Evolutionary conservation across 2,113 vertebrate genomes (phyloP), one percentile per base, ranked within the genome.

Genomic region (Chitala chitala): DNA sequence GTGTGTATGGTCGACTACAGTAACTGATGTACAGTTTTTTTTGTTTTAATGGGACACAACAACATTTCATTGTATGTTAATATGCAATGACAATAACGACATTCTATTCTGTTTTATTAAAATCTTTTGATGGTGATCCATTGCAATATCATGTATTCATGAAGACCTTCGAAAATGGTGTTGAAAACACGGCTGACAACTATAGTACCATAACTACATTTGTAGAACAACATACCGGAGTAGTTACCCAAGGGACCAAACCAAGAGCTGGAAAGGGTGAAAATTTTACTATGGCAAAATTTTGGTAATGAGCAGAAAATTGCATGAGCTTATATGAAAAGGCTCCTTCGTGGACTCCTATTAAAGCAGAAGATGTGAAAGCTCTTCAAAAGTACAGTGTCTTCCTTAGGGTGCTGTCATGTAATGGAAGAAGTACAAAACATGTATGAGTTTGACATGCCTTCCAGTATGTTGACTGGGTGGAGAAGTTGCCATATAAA

Each of bases 81-180:
- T 20, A 72, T n/a, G 53, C 20, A 33, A 72, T n/a, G n/a, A n/a
- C n/a, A n/a, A n/a, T n/a, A n/a, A n/a, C n/a, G n/a, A n/a, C n/a
- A n/a, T n/a, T n/a, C n/a, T n/a, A n/a, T n/a, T n/a, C n/a, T n/a
- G n/a, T n/a, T n/a, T n/a, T n/a, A 22, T 26, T 72, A 7, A 51
- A 29, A 9, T 5, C 42, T 7, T 72, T 58, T 58, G 2, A 58
- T 42, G 70, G 70, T 56, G 53, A 72, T 12, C 29, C 53, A 40
- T 40, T 72, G 33, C 24, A 22, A 8, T 72, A 72, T 44, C 33
- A 22, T 40, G 7, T 36, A 12, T 72, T 72, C 13, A 58, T 72
- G 8, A 72, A 38, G n/a, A 54, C 70, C 9, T 72, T 72, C 26
- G 53, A 72, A 24, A 31, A 72, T 58, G 22, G 3, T 56, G 17